Percentiles rank a stretch among this genome's conserved stretches.
phyloP scores from a whole-genome alignment of 1,140 invertebrate genomes.

The Zaprionus ghesquierei region DNA sequence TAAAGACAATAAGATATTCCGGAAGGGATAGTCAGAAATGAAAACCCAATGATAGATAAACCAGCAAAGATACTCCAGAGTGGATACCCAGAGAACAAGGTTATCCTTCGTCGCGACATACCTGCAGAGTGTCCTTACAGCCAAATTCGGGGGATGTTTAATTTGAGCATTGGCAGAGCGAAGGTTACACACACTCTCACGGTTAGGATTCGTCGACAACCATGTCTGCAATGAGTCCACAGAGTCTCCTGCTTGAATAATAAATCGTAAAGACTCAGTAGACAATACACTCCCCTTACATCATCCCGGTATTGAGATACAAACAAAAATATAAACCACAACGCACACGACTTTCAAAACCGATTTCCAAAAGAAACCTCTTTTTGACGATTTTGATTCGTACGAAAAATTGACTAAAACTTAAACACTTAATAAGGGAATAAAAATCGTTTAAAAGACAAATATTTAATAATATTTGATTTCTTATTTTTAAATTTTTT shows the following conservation, averaged over 20 bases:
- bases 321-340: not conserved
- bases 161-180: not conserved
- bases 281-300: no score
- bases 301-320: no score
- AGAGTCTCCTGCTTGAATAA: not conserved
- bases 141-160: not conserved
- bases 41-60: no score
- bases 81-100: no score
- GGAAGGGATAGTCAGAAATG: no score
- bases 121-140: not conserved
- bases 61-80: no score
- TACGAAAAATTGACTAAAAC: not conserved
- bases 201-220: not conserved
- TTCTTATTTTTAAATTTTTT: no score
- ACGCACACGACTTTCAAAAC: not conserved
- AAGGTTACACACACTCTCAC: not conserved
- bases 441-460: no score
- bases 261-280: no score
- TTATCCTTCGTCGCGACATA: not conserved
- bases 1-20: no score
- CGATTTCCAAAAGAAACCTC: not conserved
- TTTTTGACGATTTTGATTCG: not conserved
- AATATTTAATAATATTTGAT: no score
- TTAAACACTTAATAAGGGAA: no score
- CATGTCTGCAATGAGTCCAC: not conserved